Evolutionary conservation across 2,113 vertebrate species (phyloP), one percentile per base, ranked within the genome.

Genomic region (Pterocles gutturalis): DNA sequence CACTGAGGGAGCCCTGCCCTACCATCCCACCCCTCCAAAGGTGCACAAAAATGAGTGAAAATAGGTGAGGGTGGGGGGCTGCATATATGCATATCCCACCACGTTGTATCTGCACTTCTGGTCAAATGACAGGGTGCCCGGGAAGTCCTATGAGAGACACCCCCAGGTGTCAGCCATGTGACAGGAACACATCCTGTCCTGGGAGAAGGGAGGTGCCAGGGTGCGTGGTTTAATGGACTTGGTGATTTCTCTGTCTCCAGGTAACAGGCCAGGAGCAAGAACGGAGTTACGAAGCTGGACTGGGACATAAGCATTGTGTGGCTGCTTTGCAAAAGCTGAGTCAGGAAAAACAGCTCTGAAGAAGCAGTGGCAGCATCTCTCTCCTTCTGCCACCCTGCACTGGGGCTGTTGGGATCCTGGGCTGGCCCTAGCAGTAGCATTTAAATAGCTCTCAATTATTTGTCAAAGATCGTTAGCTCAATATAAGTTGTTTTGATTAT

Each of bases 311-410:
- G 31, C 58, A 41, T 15, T 0, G 0, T 7, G 48, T 31, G 49
- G 46, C 36, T 70, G 11, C 76, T 49, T 46, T 7, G 21, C 54
- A 70, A 81, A 79, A 81, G 53, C 62, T 49, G 64, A 73, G 54
- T 41, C 67, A 81, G 55, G 76, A 84, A 51, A 51, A 87, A 69
- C 13, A 78, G 28, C 43, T 77, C 93, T 62, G 83, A 96, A 34
- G 67, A 87, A 95, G 54, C 49, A 18, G 57, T 41, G 91, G 81
- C 94, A 97, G 66, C 87, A 72, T 51, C 60, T 83, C 46, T 41
- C 7, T 41, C 81, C 90, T 93, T 82, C 92, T 96, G 66, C 54
- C 62, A 89, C 77, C 58, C 83, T 92, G 9, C 71, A 77, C 89
- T 21, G 57, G 82, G 75, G 69, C 82, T 76, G 43, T 26, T 77